Evolutionary conservation across 1,140 invertebrate species (phyloP).

Genomic region (Matsumurasca onukii): DNA sequence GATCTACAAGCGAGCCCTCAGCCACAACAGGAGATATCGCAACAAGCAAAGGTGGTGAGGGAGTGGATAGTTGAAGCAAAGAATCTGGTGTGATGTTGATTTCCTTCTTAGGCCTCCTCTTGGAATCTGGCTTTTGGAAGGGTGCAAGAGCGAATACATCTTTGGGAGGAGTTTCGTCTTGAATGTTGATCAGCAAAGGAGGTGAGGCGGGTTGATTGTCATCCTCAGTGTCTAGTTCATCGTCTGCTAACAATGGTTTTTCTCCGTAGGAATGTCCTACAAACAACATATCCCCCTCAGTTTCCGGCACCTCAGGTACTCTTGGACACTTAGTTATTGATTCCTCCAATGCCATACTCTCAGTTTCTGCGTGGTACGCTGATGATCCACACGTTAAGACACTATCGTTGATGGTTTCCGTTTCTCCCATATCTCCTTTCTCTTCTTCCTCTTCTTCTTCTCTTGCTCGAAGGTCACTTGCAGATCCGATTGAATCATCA

Average conservation of each 20-base stretch:
- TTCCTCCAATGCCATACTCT: conserved; percentile 52
- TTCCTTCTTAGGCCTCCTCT: conserved; percentile 42
- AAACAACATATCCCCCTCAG: conserved; percentile 54
- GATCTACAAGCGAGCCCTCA: conserved; percentile 35
- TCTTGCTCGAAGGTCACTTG: conserved; percentile 65
- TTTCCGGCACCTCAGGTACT: conserved; percentile 36
- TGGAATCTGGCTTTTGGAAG: conserved; percentile 58
- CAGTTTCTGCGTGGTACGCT: conserved; percentile 70
- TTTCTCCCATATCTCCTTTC: conserved; percentile 46
- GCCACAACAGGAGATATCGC: conserved; percentile 34
- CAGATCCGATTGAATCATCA: conserved; percentile 74
- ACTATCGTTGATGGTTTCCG: conserved; percentile 65
- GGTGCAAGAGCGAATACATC: conserved; percentile 77
- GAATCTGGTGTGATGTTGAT: conserved; percentile 40
- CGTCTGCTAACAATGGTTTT: conserved; percentile 73
- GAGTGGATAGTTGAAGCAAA: conserved; percentile 34
- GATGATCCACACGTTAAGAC: conserved; percentile 67
- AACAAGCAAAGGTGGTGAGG: conserved; percentile 30
- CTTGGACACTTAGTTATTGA: conserved; percentile 36
- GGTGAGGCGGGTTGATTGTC: conserved; percentile 51
- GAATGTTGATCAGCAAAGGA: conserved; percentile 44
- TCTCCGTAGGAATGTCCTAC: conserved; percentile 80
- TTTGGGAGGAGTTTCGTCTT: conserved; percentile 39
- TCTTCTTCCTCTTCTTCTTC: conserved; percentile 58
- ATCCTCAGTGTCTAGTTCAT: conserved; percentile 70